A percentile compares a stretch with the other conserved stretches of the same genome.
These are phyloP conservation scores for Philereme vetulata DNA, from an alignment of 2,888 invertebrate genomes.

Conservation along the genomic window DNA sequence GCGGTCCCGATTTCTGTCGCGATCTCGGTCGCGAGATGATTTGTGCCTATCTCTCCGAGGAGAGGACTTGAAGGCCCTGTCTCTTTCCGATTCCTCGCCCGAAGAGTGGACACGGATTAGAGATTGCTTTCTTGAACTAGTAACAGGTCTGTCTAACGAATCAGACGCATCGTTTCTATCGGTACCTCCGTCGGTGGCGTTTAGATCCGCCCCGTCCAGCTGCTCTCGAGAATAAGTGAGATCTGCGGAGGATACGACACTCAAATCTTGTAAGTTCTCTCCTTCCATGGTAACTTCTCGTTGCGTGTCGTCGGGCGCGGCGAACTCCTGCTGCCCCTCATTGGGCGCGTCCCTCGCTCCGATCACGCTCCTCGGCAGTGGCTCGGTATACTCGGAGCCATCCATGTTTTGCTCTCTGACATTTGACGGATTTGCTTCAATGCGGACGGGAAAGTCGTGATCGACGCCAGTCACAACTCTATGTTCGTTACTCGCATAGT, in stretches of 20 bases:
- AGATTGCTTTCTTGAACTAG: constrained; percentile 46
- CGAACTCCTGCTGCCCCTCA: constrained; percentile 69
- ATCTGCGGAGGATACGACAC: constrained; percentile 64
- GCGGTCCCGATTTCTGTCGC: constrained; percentile 57
- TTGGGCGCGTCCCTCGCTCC: constrained; percentile 54
- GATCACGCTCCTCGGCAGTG: constrained; percentile 43
- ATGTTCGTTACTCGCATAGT: constrained; percentile 72
- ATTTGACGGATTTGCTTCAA: constrained; percentile 62
- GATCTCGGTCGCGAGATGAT: constrained; percentile 58
- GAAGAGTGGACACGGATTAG: constrained; percentile 65
- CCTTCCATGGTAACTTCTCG: constrained; percentile 85
- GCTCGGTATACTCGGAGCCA: constrained; percentile 74
- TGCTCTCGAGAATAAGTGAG: constrained; percentile 73
- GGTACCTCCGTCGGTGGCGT: constrained; percentile 51
- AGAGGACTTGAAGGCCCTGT: constrained; percentile 64
- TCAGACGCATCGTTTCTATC: constrained; percentile 60
- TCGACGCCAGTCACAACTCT: constrained; percentile 84
- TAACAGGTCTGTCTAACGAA: constrained; percentile 60
- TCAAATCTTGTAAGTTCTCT: constrained; percentile 81
- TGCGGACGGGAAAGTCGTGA: constrained; percentile 58
- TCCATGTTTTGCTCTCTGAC: constrained; percentile 73
- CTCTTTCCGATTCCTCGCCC: constrained; percentile 75
- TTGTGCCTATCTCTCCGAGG: constrained; percentile 66
- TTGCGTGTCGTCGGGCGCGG: constrained; percentile 65
- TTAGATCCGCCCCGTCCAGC: constrained; percentile 75